These are phyloP conservation scores for Acanthochromis polyacanthus DNA, from an alignment of 2,113 vertebrate species.

Conservation along the genomic window DNA sequence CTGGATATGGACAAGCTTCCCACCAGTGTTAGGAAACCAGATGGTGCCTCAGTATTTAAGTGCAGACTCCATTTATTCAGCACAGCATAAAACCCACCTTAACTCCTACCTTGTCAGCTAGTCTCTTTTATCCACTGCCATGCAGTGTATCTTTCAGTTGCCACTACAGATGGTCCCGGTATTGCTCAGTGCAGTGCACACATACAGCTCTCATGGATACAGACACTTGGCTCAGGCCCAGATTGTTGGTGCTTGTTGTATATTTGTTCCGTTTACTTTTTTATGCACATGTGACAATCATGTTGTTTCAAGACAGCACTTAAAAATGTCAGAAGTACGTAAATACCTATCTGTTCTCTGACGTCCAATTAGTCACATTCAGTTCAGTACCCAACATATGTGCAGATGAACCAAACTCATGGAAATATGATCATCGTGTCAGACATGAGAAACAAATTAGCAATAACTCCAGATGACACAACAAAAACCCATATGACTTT, in stretches of 20 bases:
- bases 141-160: slow-evolving; percentile 51
- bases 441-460: slow-evolving; percentile 1
- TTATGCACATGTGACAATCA: slow-evolving; percentile 6
- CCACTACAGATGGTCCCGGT: slow-evolving; percentile 53
- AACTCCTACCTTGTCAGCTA: slow-evolving; percentile 71
- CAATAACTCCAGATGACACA: slow-evolving; percentile 4
- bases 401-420: neutral
- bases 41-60: slow-evolving; percentile 61
- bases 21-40: slow-evolving; percentile 43
- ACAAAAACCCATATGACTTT: neutral
- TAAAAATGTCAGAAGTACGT: neutral
- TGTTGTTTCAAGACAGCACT: neutral
- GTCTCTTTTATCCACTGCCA: slow-evolving; percentile 69
- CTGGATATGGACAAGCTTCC: slow-evolving; percentile 31
- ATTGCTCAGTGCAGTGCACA: slow-evolving; percentile 24
- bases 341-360: neutral
- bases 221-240: slow-evolving; percentile 31
- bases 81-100: slow-evolving; percentile 56
- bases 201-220: slow-evolving; percentile 56
- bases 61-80: slow-evolving; percentile 67
- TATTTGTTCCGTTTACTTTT: slow-evolving; percentile 13
- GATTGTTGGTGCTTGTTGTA: slow-evolving; percentile 20
- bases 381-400: neutral
- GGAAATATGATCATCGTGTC: neutral
- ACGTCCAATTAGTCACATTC: neutral